A percentile compares a stretch with the other conserved stretches of the same genome.
Conservation (phyloP, 2,888 invertebrate genomes). For the Drosophila engyochracea region DNA sequence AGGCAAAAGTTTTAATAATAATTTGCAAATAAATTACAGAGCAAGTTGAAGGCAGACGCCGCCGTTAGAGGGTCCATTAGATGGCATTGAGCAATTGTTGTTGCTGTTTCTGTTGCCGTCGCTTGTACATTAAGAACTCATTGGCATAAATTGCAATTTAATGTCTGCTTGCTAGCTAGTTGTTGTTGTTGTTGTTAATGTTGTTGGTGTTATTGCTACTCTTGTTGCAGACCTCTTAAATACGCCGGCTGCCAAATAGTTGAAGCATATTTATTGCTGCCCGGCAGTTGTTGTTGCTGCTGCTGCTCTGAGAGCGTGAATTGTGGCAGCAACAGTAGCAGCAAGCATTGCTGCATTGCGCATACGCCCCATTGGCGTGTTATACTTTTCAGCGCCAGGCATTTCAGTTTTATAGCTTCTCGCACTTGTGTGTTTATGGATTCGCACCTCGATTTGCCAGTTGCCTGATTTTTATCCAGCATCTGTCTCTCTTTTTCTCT, state of each 20-base stretch:
- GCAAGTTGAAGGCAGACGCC: conserved; percentile 68
- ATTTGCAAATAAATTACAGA: conserved; percentile 83
- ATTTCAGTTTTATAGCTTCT: conserved; percentile 77
- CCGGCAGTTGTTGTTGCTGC: conserved; percentile 29
- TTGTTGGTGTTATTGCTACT: conserved; percentile 35
- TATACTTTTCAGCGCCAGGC: conserved; percentile 55
- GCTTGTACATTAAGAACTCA: conserved; percentile 81
- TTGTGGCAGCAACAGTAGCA: not conserved
- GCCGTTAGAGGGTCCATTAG: conserved; percentile 60
- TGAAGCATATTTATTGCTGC: conserved; percentile 77
- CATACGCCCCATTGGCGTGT: conserved; percentile 66
- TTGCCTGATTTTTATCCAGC: conserved; percentile 66
- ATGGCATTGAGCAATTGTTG: conserved; percentile 63
- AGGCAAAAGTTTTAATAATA: conserved; percentile 82
- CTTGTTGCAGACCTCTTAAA: conserved; percentile 65
- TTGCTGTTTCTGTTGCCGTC: conserved; percentile 15
- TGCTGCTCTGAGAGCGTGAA: not conserved
- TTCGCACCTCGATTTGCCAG: conserved; percentile 80
- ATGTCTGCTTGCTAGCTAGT: conserved; percentile 64
- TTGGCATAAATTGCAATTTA: conserved; percentile 84
- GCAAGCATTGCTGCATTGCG: conserved; percentile 65
- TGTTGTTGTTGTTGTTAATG: conserved; percentile 37
- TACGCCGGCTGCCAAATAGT: conserved; percentile 77
- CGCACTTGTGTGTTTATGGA: conserved; percentile 82
- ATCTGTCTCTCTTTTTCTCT: not conserved